Evolutionary conservation across 2,888 invertebrate species (phyloP), one percentile per base, ranked within the genome.

Genomic region (Cosmopolites sordidus): DNA sequence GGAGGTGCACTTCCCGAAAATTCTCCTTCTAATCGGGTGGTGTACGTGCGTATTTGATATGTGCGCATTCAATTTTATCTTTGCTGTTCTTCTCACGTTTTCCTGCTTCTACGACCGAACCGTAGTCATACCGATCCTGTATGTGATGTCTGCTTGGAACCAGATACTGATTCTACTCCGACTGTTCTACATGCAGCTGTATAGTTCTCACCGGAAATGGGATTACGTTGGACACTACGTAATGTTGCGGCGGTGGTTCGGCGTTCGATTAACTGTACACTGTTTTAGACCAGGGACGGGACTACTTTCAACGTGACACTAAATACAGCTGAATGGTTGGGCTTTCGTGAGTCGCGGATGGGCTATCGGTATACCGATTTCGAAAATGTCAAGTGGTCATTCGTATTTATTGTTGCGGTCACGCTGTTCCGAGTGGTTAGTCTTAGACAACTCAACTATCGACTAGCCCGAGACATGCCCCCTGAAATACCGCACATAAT

Each of bases 141-240:
- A 48, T 18, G 15, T 42, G 1, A 27, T 49, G 17, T 48, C 52
- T 3, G 40, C 15, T 18, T 18, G 44, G 6, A 48, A 48, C 1
- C 52, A 52, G 18, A 9, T 52, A 1, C n/a, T 56, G 5, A 46
- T 56, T 14, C 9, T 56, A 8, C 15, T 42, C 3, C 22, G 49
- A 27, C 14, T 52, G 12, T 2, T 56, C 2, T 56, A 56, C 15
- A 56, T 52, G 56, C 47, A 52, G 37, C 43, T 15, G 16, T 48
- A 48, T 33, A 8, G 9, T 1, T 5, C 37, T 1, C 56, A 56
- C 18, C 2, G 38, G 12, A 12, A 15, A 2, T 56, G 52, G 51
- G 29, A 56, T 14, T 56, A 46, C 22, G 43, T 52, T 2, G 56
- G 56, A 4, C 33, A 49, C 29, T 56, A 56, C 37, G 56, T 56